phyloP scores from a whole-genome alignment of 2,888 invertebrate species.

The Hyposoter dolosus region DNA sequence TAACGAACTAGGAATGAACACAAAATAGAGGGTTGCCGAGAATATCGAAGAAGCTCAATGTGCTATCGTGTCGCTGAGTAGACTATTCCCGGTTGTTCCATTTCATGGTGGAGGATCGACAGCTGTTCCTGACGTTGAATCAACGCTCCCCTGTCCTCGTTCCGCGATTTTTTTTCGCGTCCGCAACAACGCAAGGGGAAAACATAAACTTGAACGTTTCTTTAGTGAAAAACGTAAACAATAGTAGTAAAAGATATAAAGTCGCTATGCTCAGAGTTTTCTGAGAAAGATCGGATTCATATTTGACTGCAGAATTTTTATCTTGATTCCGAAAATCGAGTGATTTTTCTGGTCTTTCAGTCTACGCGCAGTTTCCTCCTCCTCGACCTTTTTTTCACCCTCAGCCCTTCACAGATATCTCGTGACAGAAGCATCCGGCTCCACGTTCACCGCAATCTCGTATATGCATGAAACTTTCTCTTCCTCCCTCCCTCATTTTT shows the following conservation, averaged over 20 bases:
- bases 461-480: constrained; percentile 15
- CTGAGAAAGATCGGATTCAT: neutral
- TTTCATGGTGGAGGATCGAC: constrained; percentile 76
- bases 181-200: neutral
- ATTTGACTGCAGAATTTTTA: constrained; percentile 36
- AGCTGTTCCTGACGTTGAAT: constrained; percentile 78
- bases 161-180: constrained; percentile 38
- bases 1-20: constrained; percentile 50
- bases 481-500: neutral
- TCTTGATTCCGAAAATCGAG: constrained; percentile 44
- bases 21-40: constrained; percentile 24
- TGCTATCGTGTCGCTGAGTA: constrained; percentile 30
- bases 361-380: constrained; percentile 33
- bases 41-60: constrained; percentile 37
- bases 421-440: constrained; percentile 60
- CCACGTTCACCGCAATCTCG: constrained; percentile 42
- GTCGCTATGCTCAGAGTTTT: neutral
- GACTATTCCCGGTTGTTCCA: constrained; percentile 76
- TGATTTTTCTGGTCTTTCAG: constrained; percentile 39
- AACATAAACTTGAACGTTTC: neutral
- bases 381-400: constrained; percentile 9
- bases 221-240: too few relatives aligned
- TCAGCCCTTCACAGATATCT: constrained; percentile 43
- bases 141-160: constrained; percentile 57
- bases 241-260: neutral